phyloP scores from a whole-genome alignment of 2,888 invertebrate species.

The Campopleginae sp. region DNA sequence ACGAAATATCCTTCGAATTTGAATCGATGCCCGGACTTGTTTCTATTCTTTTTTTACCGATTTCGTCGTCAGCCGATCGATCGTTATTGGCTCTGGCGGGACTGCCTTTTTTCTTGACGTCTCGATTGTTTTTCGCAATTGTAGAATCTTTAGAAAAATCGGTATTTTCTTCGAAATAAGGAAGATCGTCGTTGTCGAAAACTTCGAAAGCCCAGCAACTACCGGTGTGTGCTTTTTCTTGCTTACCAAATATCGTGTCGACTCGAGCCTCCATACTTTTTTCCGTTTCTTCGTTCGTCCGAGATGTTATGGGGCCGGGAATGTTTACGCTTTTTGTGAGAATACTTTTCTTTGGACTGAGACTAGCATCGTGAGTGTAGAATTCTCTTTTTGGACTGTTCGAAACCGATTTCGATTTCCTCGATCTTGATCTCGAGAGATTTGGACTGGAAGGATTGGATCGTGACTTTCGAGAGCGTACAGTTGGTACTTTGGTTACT shows the following conservation, averaged over 20 bases:
- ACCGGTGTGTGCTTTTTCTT: constrained; percentile 52
- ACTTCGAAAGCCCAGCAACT: constrained; percentile 68
- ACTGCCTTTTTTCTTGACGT: not conserved
- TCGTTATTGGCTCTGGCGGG: not conserved
- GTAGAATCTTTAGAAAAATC: not conserved
- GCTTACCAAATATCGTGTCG: constrained; percentile 61
- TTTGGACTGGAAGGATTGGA: constrained; percentile 72
- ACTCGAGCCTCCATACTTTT: constrained; percentile 41
- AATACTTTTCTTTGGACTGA: constrained; percentile 82
- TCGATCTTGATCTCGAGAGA: constrained; percentile 52
- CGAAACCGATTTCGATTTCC: constrained; percentile 75
- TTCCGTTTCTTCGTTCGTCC: constrained; percentile 1
- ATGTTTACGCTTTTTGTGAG: constrained; percentile 70
- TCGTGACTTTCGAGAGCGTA: constrained; percentile 63
- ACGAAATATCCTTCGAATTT: not conserved
- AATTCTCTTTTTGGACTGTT: constrained; percentile 76
- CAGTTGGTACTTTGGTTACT: constrained; percentile 81
- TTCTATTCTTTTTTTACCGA: not conserved
- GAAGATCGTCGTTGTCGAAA: constrained; percentile 55
- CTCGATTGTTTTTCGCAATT: not conserved
- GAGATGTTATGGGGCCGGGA: not conserved
- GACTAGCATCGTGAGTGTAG: constrained; percentile 78
- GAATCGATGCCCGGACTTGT: not conserved
- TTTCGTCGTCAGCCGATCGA: not conserved
- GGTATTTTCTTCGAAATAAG: not conserved